Base-by-base conservation (phyloP, 2,113 vertebrate species). In the Cheilinus undulatus region DNA sequence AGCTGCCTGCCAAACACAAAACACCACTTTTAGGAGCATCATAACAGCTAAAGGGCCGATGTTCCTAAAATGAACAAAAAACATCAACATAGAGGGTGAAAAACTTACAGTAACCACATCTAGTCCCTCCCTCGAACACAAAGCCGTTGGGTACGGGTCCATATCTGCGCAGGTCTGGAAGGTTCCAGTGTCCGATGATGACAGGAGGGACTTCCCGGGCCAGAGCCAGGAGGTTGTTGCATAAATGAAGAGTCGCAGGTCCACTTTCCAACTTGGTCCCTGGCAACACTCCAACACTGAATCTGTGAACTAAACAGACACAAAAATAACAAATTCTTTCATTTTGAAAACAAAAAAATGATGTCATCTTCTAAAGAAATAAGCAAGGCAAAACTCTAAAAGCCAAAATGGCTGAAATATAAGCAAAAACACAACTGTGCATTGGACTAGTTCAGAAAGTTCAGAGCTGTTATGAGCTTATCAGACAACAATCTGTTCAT, bases 91-190 rank as follows among this genome's bases (percentile, higher is more conserved):
- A 13, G 38, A 24, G 10, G 34, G 17, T 4, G 7, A 19, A 48
- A 22, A 45, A 97, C 97, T 99, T 90, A 99, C 97, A 99, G 92
- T 94, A 97, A 54, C 97, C 97, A 27, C 97, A 99, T 83, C 97
- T 94, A 24, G 97, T 97, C 57, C 98, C 98, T 57, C 97, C 98
- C 92, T 99, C 98, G 24, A 99, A 99, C 88, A 98, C 97, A 69
- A 99, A 99, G 27, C 98, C 97, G 0, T 94, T 95, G 2, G 95
- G 94, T 68, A 99, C 96, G 0, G 97, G 96, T 69, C 98, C 98
- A 0, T 99, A 99, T 26, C 98, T 93, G 11, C 97, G 95, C 73
- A 99, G 94, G 75, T 99, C 97, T 0, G 96, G 94, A 36, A 99
- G 95, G 77, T 95, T 96, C 98, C 98, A 99, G 72, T 98, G 97